A percentile compares a stretch with the other conserved stretches of the same genome.
These are phyloP conservation scores for Clistopyga incitator DNA, from an alignment of 2,888 invertebrate species.

Conservation along the genomic window DNA sequence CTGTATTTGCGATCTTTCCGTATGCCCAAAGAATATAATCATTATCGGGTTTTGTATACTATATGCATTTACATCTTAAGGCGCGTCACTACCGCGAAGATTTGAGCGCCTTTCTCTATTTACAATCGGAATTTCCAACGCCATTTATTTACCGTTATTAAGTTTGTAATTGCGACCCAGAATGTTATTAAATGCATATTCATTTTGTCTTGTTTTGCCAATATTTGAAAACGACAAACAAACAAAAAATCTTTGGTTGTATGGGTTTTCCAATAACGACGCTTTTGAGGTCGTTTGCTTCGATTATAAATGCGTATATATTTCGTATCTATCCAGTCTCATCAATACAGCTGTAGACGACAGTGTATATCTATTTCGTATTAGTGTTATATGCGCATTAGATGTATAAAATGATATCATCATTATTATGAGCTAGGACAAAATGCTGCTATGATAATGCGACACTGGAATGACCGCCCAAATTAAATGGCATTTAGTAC, in stretches of 20 bases:
- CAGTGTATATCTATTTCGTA: slow-evolving; percentile 2
- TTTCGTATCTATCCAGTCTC: neutral
- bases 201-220: neutral
- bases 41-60: no score
- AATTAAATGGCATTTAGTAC: neutral
- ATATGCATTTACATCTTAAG: no score
- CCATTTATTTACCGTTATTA: no score
- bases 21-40: no score
- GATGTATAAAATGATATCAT: neutral
- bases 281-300: neutral
- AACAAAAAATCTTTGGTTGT: neutral
- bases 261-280: neutral
- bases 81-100: no score
- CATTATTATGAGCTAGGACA: neutral
- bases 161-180: no score
- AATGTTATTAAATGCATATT: neutral
- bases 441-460: neutral
- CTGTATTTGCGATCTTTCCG: no score
- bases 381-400: neutral
- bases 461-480: neutral
- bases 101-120: no score
- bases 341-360: neutral
- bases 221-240: neutral
- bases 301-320: neutral
- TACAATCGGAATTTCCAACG: no score